Evolutionary conservation across 2,888 invertebrate genomes (phyloP).

Genomic region (Oxystoma pomonae): DNA sequence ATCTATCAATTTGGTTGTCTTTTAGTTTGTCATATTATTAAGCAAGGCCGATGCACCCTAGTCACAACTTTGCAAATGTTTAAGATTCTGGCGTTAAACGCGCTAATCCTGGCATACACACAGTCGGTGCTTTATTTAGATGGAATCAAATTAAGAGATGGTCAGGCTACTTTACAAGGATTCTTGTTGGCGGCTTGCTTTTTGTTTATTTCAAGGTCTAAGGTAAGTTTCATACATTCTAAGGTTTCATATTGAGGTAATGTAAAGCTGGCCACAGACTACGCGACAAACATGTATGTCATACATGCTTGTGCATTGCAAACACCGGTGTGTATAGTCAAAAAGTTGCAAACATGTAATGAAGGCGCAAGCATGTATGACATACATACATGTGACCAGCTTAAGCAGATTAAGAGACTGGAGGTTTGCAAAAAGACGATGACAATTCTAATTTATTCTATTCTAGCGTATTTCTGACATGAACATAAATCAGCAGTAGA

Average conservation of each 20-base stretch:
- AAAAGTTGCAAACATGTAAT: too few relatives aligned
- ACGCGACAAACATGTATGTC: too few relatives aligned
- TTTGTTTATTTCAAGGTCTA: constrained; percentile 95
- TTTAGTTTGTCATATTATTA: constrained; percentile 97
- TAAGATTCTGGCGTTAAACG: constrained; percentile 97
- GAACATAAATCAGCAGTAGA: too few relatives aligned
- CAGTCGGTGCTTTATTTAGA: constrained; percentile 97
- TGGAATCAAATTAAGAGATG: constrained; percentile 96
- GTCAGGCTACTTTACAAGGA: constrained; percentile 96
- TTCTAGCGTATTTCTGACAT: too few relatives aligned
- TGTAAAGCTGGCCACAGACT: not conserved
- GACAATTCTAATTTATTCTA: too few relatives aligned
- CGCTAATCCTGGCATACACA: constrained; percentile 95
- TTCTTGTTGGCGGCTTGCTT: constrained; percentile 94
- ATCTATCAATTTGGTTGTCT: constrained; percentile 29
- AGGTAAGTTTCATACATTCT: constrained; percentile 54
- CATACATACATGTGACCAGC: too few relatives aligned
- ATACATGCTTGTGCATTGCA: too few relatives aligned
- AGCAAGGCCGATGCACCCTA: constrained; percentile 97
- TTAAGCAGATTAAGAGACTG: too few relatives aligned
- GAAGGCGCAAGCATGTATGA: too few relatives aligned
- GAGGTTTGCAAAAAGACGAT: too few relatives aligned
- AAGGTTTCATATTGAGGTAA: not conserved
- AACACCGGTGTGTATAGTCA: too few relatives aligned
- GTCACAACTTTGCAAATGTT: constrained; percentile 99